phyloP scores from a whole-genome alignment of 2,888 invertebrate genomes.

The Xylocampa areola region DNA sequence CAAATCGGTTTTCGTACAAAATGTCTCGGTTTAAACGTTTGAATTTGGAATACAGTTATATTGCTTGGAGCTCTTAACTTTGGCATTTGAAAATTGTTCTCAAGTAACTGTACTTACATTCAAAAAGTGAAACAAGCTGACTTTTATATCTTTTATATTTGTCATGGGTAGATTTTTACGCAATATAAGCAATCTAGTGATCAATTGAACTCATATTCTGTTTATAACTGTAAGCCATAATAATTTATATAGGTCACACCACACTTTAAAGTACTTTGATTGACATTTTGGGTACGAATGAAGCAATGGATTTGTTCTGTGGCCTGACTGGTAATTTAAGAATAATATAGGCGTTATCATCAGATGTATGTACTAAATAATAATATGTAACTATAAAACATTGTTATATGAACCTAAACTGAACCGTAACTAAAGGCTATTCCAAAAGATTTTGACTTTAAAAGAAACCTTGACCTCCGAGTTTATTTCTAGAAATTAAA shows the following conservation, averaged over 20 bases:
- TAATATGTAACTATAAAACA: no score
- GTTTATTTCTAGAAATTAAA: no score
- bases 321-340: no score
- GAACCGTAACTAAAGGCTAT: no score
- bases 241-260: not conserved
- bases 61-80: slow-evolving; percentile 6
- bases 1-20: slow-evolving; percentile 22
- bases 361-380: no score
- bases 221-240: slow-evolving; percentile 11
- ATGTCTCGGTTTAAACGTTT: slow-evolving; percentile 15
- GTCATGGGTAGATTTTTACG: slow-evolving; percentile 9
- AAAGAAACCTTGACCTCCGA: no score
- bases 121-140: slow-evolving; percentile 14
- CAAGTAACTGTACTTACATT: slow-evolving; percentile 5
- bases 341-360: no score
- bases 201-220: slow-evolving; percentile 3
- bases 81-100: slow-evolving; percentile 14
- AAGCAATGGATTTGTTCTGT: not conserved
- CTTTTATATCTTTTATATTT: slow-evolving; percentile 35
- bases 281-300: not conserved
- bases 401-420: no score
- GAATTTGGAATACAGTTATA: slow-evolving; percentile 35
- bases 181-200: slow-evolving; percentile 3
- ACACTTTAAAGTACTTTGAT: not conserved
- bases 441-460: no score